Base-by-base conservation (phyloP, 2,888 invertebrate species). In the Cosmopolites sordidus region DNA sequence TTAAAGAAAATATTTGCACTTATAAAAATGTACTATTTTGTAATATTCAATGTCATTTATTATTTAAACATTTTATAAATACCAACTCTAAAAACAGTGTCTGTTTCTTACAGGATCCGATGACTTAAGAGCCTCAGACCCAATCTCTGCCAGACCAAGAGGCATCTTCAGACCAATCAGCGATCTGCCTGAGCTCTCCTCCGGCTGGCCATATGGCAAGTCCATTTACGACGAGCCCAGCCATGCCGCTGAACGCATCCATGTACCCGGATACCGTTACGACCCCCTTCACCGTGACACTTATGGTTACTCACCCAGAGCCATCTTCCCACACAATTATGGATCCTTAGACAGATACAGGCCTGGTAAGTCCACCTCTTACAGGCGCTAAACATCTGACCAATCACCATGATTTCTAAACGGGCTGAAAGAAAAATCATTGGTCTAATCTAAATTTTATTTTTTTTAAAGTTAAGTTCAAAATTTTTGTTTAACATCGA, bases 261-360 rank as follows among this genome's bases (percentile, higher is more conserved):
- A 85, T 72, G 86, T 87, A 53, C 88, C 89, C 71, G 92, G 92
- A 69, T 92, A 92, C 83, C 87, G 91, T 78, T 92, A 92, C 79
- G 80, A 89, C 76, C 92, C 92, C 65, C 87, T 92, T 67, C 91
- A 91, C 78, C 86, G 92, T 72, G 91, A 92, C 74, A 86, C 84
- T 70, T 92, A 92, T 78, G 92, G 92, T 61, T 91, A 92, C 78
- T 88, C 90, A 66, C 92, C 92, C 66, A 84, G 91, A 76, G 79
- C 87, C 73, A 87, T 92, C 80, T 90, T 88, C 75, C 84, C 89
- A 69, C 89, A 89, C 80, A 87, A 89, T 80, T 89, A 89, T 80
- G 79, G 80, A 72, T 79, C 81, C 59, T 76, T 86, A 74, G 85
- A 85, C 72, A 82, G 84, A 79, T 86, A 85, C 83, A 83, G 88